These are phyloP conservation scores for Drosophila paramelanica DNA, from an alignment of 2,888 invertebrate species.

Conservation along the genomic window DNA sequence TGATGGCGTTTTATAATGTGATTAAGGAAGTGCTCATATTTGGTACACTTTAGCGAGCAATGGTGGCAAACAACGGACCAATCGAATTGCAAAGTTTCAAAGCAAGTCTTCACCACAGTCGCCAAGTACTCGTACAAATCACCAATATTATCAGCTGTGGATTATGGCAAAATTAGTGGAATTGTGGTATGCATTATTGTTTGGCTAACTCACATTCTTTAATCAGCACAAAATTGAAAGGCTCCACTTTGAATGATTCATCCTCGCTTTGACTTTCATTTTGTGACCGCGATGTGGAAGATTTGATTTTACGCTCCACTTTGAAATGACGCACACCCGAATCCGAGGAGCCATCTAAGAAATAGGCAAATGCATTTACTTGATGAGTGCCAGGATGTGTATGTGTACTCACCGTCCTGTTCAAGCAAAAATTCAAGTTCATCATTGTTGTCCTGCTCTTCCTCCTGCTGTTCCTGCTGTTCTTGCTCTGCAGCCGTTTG, in stretches of 20 bases:
- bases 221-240: slow-evolving; percentile 64
- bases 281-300: slow-evolving; percentile 13
- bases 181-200: too few relatives aligned
- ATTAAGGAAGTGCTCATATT: slow-evolving; percentile 56
- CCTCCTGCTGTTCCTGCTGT: neutral
- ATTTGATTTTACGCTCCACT: slow-evolving; percentile 19
- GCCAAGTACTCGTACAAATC: slow-evolving; percentile 69
- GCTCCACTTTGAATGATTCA: slow-evolving; percentile 50
- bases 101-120: slow-evolving; percentile 68
- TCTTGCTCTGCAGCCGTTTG: neutral
- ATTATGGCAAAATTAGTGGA: neutral
- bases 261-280: slow-evolving; percentile 51
- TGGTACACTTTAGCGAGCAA: slow-evolving; percentile 57
- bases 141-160: slow-evolving; percentile 53
- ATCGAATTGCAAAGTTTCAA: slow-evolving; percentile 64
- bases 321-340: slow-evolving; percentile 32
- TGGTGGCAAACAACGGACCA: slow-evolving; percentile 70
- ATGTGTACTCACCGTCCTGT: slow-evolving; percentile 21
- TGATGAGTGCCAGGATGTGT: neutral
- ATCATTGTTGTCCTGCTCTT: slow-evolving; percentile 30
- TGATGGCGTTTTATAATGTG: slow-evolving; percentile 60
- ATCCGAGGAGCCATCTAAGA: slow-evolving; percentile 30
- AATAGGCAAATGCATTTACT: neutral
- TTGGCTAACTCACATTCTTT: slow-evolving; percentile 54
- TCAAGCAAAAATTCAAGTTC: slow-evolving; percentile 45